These are phyloP conservation scores for Merops nubicus DNA, from an alignment of 2,113 vertebrate genomes.

Conservation along the genomic window DNA sequence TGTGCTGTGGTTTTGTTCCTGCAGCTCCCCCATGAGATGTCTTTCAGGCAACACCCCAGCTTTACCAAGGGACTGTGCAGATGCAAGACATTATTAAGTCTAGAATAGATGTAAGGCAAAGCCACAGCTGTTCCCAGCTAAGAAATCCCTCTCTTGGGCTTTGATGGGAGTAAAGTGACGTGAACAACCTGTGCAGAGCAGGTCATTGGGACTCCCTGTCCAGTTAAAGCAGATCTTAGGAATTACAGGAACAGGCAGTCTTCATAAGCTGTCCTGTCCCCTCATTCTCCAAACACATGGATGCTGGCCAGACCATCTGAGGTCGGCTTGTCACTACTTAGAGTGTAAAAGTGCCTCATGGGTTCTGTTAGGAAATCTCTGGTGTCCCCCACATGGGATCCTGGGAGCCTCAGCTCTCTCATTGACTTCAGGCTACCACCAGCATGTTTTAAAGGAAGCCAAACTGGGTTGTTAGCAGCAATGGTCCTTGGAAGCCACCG, in stretches of 20 bases:
- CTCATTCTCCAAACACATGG: not conserved
- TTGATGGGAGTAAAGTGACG: not conserved
- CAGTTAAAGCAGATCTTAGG: not conserved
- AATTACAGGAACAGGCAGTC: not conserved
- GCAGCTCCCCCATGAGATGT: not conserved
- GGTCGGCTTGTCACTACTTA: not conserved
- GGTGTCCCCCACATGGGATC: not conserved
- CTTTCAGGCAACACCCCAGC: not conserved
- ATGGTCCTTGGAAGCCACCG: slow-evolving; percentile 7
- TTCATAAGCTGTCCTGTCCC: not conserved
- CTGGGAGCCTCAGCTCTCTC: not conserved
- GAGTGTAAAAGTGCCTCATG: not conserved
- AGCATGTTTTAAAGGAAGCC: not conserved
- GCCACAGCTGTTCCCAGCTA: not conserved
- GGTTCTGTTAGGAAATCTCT: slow-evolving; percentile 17
- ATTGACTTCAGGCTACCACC: not conserved
- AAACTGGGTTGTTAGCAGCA: not conserved
- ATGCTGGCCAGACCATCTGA: slow-evolving; percentile 12
- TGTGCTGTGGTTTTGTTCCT: not conserved
- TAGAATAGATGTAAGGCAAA: not conserved
- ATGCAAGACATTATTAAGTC: not conserved
- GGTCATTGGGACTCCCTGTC: not conserved
- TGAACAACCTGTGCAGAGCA: not conserved
- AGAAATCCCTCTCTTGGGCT: not conserved
- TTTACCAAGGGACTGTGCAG: not conserved